phyloP scores from a whole-genome alignment of 2,797 vertebrate genomes.

The Phoeniculus purpureus region DNA sequence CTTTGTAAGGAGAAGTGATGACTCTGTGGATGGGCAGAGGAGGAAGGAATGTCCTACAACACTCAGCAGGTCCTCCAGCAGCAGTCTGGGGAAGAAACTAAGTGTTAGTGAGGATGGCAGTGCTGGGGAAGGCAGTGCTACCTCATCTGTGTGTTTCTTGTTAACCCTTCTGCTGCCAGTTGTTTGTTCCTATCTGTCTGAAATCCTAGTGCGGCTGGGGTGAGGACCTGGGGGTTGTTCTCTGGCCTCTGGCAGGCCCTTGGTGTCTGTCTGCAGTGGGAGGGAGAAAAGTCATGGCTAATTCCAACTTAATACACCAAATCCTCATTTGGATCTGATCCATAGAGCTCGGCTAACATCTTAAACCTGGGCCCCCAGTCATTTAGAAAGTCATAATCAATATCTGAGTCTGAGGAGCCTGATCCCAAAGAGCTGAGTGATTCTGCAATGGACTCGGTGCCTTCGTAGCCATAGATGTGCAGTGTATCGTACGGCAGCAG shows the following conservation, averaged over 20 bases:
- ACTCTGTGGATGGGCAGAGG: neutral
- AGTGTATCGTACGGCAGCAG: conserved; percentile 92
- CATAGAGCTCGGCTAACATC: conserved; percentile 93
- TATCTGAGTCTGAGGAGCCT: conserved; percentile 86
- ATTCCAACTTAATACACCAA: conserved; percentile 80
- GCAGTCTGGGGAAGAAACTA: neutral
- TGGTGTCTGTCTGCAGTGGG: neutral
- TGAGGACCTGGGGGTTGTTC: conserved; percentile 10
- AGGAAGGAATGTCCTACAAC: neutral
- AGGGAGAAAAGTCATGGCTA: neutral
- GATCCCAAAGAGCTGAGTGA: conserved; percentile 92
- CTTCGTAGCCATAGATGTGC: conserved; percentile 95
- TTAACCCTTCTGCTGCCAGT: neutral
- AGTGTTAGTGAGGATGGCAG: neutral
- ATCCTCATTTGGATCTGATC: conserved; percentile 81
- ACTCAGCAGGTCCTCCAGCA: neutral
- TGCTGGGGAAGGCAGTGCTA: neutral
- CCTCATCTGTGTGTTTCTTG: neutral
- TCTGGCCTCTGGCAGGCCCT: conserved; percentile 3
- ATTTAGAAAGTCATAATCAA: conserved; percentile 93
- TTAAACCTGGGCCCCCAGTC: conserved; percentile 97
- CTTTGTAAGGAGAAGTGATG: neutral
- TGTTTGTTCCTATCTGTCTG: neutral
- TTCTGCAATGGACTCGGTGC: conserved; percentile 89
- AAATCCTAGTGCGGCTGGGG: neutral